phyloP scores from a whole-genome alignment of 2,888 invertebrate genomes.

The Venusia cambrica region DNA sequence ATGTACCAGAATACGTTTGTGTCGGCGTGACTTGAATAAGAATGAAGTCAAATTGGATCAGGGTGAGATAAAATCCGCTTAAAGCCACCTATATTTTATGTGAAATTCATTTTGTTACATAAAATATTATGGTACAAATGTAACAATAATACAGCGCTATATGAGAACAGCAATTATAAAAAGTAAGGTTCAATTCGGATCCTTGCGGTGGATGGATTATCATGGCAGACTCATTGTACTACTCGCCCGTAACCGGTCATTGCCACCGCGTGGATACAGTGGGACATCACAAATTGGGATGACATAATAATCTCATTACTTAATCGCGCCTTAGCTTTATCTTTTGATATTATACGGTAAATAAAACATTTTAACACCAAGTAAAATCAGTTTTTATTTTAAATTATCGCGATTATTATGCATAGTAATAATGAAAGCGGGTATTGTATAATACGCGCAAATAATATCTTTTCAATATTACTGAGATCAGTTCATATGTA shows the following conservation, averaged over 20 bases:
- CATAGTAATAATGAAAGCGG: no score
- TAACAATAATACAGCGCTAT: not conserved
- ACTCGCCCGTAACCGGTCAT: constrained; percentile 8
- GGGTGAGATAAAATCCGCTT: constrained; percentile 56
- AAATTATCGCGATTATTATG: no score
- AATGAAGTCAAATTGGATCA: constrained; percentile 74
- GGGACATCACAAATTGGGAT: constrained; percentile 1
- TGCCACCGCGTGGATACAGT: constrained; percentile 6
- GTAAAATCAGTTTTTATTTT: no score
- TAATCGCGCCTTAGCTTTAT: not conserved
- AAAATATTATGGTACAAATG: constrained; percentile 1
- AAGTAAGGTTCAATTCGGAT: not conserved
- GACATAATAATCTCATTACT: constrained; percentile 2
- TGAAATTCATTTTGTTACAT: constrained; percentile 25
- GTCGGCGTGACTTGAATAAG: constrained; percentile 67
- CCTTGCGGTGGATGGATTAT: constrained; percentile 2
- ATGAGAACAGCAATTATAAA: not conserved
- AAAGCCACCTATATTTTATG: constrained; percentile 34
- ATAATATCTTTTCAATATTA: no score
- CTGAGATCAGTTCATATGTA: no score
- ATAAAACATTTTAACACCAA: no score
- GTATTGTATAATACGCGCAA: no score
- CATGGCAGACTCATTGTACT: constrained; percentile 1
- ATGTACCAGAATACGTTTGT: constrained; percentile 64
- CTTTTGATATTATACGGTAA: no score